Evolutionary conservation across 2,113 vertebrate species (phyloP).

Genomic region (Siniperca knerii): DNA sequence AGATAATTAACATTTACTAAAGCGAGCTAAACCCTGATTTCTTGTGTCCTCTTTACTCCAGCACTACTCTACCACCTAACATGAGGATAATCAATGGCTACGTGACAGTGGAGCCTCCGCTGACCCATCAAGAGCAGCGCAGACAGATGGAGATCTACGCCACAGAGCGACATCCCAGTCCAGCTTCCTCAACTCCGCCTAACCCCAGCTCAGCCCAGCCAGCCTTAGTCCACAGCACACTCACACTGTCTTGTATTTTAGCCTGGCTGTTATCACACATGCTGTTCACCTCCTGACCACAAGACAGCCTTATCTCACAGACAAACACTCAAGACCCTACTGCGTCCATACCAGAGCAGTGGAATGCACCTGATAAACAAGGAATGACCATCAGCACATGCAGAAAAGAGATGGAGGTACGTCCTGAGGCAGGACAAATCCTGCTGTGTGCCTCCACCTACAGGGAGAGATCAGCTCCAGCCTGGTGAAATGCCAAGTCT

Average conservation of each 20-base stretch:
- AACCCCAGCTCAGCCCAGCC: conserved; percentile 71
- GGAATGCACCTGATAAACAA: conserved; percentile 48
- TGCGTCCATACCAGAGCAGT: conserved; percentile 43
- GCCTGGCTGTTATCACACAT: conserved; percentile 78
- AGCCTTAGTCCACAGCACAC: conserved; percentile 7
- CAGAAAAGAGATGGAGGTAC: conserved; percentile 13
- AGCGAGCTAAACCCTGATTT: not conserved
- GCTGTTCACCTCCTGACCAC: conserved; percentile 90
- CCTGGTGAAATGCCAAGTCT: not conserved
- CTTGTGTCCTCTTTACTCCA: conserved; percentile 60
- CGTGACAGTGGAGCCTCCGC: conserved; percentile 87
- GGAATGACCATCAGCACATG: conserved; percentile 17
- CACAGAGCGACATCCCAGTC: conserved; percentile 7
- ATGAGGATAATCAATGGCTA: conserved; percentile 89
- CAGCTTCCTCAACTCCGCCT: conserved; percentile 58
- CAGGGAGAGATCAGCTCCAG: not conserved
- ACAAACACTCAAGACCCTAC: conserved; percentile 43
- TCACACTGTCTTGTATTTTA: conserved; percentile 71
- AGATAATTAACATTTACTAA: not conserved
- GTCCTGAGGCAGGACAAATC: conserved; percentile 15
- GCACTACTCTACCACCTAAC: conserved; percentile 88
- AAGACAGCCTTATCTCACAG: conserved; percentile 47
- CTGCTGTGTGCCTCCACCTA: conserved; percentile 11
- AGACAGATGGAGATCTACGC: conserved; percentile 40
- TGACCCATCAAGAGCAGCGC: conserved; percentile 77